Percentiles rank a stretch among this genome's conserved stretches.
Evolutionary conservation across 2,888 invertebrate species (phyloP).

Genomic region (Bugula neritina): DNA sequence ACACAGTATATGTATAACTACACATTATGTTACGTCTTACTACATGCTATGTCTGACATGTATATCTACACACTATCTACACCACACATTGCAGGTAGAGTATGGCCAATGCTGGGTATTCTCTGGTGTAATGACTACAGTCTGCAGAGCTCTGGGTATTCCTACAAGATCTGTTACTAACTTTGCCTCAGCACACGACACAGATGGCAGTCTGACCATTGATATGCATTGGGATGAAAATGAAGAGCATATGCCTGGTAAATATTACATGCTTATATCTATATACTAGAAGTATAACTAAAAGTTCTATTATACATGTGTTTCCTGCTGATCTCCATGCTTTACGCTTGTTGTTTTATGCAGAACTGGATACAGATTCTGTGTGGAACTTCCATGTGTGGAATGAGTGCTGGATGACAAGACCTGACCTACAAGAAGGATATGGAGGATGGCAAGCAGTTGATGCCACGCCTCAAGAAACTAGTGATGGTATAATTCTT

Average conservation of each 20-base stretch:
- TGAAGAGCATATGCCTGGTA: constrained; percentile 15
- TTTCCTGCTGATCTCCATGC: neutral
- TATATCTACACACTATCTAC: too few species aligned
- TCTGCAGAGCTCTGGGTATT: constrained; percentile 80
- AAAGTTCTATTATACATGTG: neutral
- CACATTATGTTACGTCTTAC: too few species aligned
- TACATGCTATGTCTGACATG: too few species aligned
- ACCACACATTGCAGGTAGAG: constrained; percentile 39
- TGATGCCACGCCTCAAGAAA: constrained; percentile 85
- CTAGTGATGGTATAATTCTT: constrained; percentile 58
- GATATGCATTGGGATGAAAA: constrained; percentile 65
- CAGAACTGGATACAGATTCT: constrained; percentile 18
- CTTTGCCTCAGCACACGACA: constrained; percentile 89
- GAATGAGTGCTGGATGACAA: constrained; percentile 90
- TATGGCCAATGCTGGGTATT: constrained; percentile 92
- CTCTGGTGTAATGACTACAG: constrained; percentile 75
- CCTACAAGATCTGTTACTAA: constrained; percentile 81
- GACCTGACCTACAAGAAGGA: constrained; percentile 70
- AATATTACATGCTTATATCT: neutral
- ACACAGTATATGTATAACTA: too few species aligned
- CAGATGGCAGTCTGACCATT: constrained; percentile 80
- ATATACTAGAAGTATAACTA: neutral
- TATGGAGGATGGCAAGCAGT: constrained; percentile 90
- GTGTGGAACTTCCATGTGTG: constrained; percentile 83
- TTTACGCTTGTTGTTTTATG: neutral